Evolutionary conservation across 2,888 invertebrate genomes (phyloP), one percentile per base, ranked within the genome.

Genomic region (Mesoligia furuncula): DNA sequence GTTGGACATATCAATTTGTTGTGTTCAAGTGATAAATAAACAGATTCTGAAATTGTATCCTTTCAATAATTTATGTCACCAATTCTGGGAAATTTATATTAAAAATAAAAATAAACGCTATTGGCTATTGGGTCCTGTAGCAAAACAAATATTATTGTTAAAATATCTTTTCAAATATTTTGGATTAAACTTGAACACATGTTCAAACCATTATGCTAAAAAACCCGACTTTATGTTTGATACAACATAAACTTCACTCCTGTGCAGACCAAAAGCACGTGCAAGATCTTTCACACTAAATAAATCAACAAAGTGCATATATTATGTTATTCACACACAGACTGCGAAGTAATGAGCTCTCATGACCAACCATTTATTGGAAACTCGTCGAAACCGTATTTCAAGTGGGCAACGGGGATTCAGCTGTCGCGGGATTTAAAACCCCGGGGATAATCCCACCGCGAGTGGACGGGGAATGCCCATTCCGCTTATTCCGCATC

Each of bases 341-440:
- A 20, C 66, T 69, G 69, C 42, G 42, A 66, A 73, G 70, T 78
- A 87, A 79, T 62, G 84, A 76, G 59, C 74, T 73, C 64, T 74
- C 84, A 86, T 73, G 64, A 84, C 75, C 88, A 86, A 84, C 84
- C 82, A 76, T 69, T 74, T 79, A 88, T 83, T 69, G 80, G 82
- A 78, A 87, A 84, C 77, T 75, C 77, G 70, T 80, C 62, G 73
- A 73, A 74, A 72, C 65, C 59, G 88, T 86, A 84, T 79, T 83
- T 77, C 70, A 72, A 79, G 78, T 64, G 88, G 80, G 74, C 68
- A 75, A 39, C 80, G 83, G 85, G 84, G 86, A 79, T 83, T 82
- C 74, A 77, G 59, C 77, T 73, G 72, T 67, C 67, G 75, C 79
- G 87, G 82, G 79, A 67, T 82, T 87, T 85, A 57, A 87, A 88